phyloP scores from a whole-genome alignment of 1,140 invertebrate species.

The Drosophila quadrilineata region DNA sequence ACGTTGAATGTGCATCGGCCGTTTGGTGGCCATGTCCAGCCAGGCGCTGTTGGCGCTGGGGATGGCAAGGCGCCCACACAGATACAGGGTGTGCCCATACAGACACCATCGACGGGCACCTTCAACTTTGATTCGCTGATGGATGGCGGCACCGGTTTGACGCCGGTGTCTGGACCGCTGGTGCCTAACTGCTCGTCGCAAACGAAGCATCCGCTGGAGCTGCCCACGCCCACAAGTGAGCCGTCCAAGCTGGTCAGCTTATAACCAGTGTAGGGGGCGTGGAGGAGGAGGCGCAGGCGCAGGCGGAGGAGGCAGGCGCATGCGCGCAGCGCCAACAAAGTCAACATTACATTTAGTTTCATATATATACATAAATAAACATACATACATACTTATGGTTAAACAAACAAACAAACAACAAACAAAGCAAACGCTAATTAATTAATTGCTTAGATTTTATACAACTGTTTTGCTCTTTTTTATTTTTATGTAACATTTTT shows the following conservation, averaged over 20 bases:
- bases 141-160: slow-evolving; percentile 95
- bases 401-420: slow-evolving; percentile 24
- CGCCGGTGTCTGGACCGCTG: slow-evolving; percentile 88
- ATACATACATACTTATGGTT: slow-evolving; percentile 4
- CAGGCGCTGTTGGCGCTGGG: too few relatives aligned
- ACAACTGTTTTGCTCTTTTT: slow-evolving; percentile 32
- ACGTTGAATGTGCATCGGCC: slow-evolving; percentile 82
- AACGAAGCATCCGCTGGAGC: slow-evolving; percentile 85
- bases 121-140: slow-evolving; percentile 96
- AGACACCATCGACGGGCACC: slow-evolving; percentile 92
- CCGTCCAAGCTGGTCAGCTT: slow-evolving; percentile 89
- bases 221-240: slow-evolving; percentile 86
- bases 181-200: slow-evolving; percentile 87
- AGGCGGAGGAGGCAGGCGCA: too few relatives aligned
- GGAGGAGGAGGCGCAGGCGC: slow-evolving; percentile 24
- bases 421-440: slow-evolving; percentile 17
- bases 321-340: slow-evolving; percentile 45
- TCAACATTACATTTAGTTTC: slow-evolving; percentile 69
- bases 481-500: slow-evolving; percentile 49
- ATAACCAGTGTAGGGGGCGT: slow-evolving; percentile 82
- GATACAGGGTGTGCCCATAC: slow-evolving; percentile 90
- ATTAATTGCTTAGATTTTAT: slow-evolving; percentile 23
- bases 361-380: slow-evolving; percentile 30
- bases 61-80: slow-evolving; percentile 82
- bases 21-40: slow-evolving; percentile 40